A percentile compares a stretch with the other conserved stretches of the same genome.
Evolutionary conservation across 2,113 vertebrate genomes (phyloP).

Genomic region (Ctenomys sociabilis): DNA sequence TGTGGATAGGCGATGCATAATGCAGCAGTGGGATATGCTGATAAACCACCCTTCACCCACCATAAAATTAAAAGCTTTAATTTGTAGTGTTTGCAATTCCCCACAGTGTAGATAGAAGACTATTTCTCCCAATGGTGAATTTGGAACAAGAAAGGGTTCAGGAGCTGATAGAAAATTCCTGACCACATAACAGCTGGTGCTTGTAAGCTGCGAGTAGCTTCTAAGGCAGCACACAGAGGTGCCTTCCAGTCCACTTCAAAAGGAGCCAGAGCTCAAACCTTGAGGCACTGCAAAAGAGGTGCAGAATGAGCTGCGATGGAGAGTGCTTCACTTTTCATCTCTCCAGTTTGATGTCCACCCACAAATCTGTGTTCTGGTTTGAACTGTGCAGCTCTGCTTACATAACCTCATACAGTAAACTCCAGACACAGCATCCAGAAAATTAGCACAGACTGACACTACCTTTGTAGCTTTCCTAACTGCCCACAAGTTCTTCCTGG

Average conservation of each 20-base stretch:
- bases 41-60: neutral
- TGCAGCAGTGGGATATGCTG: neutral
- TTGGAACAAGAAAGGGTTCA: neutral
- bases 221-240: neutral
- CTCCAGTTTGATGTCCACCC: neutral
- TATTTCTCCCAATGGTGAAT: neutral
- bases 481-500: neutral
- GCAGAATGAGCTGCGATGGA: neutral
- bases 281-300: neutral
- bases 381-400: neutral
- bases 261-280: neutral
- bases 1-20: neutral
- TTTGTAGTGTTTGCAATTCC: neutral
- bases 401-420: neutral
- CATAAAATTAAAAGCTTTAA: neutral
- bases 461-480: neutral
- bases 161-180: neutral
- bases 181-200: neutral
- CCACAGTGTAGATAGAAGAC: neutral
- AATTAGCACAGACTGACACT: slow-evolving; percentile 16
- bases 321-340: neutral
- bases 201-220: neutral
- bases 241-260: neutral
- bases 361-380: neutral
- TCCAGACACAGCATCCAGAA: neutral